Conservation (phyloP, 2,113 vertebrate species). For the Varanus salvator region DNA sequence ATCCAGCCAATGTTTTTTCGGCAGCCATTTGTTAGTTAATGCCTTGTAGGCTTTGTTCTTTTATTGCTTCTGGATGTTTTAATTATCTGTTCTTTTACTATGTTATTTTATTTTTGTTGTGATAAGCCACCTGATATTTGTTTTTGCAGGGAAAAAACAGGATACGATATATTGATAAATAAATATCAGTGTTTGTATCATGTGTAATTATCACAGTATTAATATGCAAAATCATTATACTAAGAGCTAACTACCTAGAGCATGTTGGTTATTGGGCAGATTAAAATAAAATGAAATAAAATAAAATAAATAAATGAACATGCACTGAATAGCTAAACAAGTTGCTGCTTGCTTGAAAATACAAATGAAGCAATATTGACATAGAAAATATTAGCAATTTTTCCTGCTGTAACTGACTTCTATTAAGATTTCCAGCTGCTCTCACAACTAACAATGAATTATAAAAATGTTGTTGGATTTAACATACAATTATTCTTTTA, state of each 20-base stretch:
- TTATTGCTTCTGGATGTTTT: neutral
- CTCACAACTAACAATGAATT: accelerated
- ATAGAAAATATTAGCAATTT: neutral
- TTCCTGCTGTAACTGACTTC: too few relatives aligned
- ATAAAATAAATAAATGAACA: neutral
- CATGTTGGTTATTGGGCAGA: too few relatives aligned
- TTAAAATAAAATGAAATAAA: neutral
- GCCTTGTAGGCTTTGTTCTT: neutral
- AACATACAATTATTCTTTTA: too few relatives aligned
- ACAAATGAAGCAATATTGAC: neutral
- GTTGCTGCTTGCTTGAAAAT: neutral
- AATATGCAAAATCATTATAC: too few relatives aligned
- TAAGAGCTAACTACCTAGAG: too few relatives aligned
- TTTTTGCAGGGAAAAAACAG: neutral
- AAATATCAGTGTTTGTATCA: too few relatives aligned
- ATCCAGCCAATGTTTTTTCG: neutral
- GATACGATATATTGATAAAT: too few relatives aligned
- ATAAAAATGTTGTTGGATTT: accelerated
- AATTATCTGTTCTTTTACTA: neutral
- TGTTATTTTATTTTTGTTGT: neutral
- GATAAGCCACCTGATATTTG: neutral
- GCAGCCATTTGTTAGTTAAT: neutral
- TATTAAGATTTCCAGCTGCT: too few relatives aligned
- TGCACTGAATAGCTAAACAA: neutral
- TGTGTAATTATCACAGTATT: too few relatives aligned